Evolutionary conservation across 2,113 vertebrate species (phyloP), one percentile per base, ranked within the genome.

Genomic region (Beaufortia kweichowensis): DNA sequence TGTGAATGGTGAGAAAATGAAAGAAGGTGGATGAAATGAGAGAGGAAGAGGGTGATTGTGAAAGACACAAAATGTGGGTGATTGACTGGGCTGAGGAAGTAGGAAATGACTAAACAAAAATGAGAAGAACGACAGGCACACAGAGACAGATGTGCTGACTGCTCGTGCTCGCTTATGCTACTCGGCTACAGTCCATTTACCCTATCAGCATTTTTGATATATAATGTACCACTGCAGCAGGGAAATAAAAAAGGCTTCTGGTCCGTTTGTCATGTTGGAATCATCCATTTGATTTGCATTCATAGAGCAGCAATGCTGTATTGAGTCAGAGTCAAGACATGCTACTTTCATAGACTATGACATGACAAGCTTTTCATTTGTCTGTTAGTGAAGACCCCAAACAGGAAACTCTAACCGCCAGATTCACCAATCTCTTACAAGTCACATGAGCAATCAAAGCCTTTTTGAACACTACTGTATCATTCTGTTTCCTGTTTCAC

Each of bases 91-190:
- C 19, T 33, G 28, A 66, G 79, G 50, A 77, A 71, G 66, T 72
- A 72, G 53, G 64, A 66, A 12, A 50, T 60, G 59, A 76, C 61
- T 53, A 46, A 59, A 67, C 9, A 41, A 55, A 69, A 73, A 70
- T 68, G 26, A 78, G 35, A 21, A 31, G 64, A 29, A 23, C 39
- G 12, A 12, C 28, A 28, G 59, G 23, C 66, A 41, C 29, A 77
- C 9, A 33, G 31, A 69, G 24, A 70, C 23, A 63, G n/a, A 68
- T 56, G 7, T 43, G 14, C n/a, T 7, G 19, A 21, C 0, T 62
- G 31, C 31, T n/a, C 26, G 24, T 19, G n/a, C 10, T 3, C 14
- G 41, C 14, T 46, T 46, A 6, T 3, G 26, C 21, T 68, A 60
- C 23, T 15, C 43, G 0, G 2, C 62, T 65, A 7, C 31, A 46